phyloP scores from a whole-genome alignment of 2,797 vertebrate genomes.

The Gymnopithys bicolor region DNA sequence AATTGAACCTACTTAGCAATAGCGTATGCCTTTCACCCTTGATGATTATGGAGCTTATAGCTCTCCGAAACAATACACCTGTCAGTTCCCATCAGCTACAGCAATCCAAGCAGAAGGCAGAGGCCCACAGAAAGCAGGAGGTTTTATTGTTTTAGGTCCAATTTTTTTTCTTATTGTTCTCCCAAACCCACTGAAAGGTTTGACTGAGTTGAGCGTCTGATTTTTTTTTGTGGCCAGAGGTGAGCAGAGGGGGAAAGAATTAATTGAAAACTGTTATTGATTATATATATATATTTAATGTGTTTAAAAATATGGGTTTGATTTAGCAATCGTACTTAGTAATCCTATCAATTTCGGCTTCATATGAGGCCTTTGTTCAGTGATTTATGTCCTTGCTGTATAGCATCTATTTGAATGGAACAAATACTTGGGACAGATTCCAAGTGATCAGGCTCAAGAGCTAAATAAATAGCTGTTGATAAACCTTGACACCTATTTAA shows the following conservation, averaged over 20 bases:
- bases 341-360: conserved; percentile 77
- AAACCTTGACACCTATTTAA: conserved; percentile 19
- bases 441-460: background rate
- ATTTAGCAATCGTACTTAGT: conserved; percentile 76
- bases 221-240: conserved; percentile 78
- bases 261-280: conserved; percentile 84
- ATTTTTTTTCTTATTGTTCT: conserved; percentile 86
- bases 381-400: background rate
- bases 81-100: conserved; percentile 93
- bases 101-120: conserved; percentile 93
- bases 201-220: conserved; percentile 76
- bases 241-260: conserved; percentile 80
- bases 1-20: conserved; percentile 97
- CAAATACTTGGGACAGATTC: conserved; percentile 35
- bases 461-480: conserved; percentile 49
- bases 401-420: background rate
- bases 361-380: conserved; percentile 80
- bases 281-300: conserved; percentile 42
- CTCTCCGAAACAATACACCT: conserved; percentile 98
- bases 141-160: conserved; percentile 89
- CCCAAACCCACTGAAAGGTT: conserved; percentile 84
- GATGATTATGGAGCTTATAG: conserved; percentile 95
- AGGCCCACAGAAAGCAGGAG: conserved; percentile 86
- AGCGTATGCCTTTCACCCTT: conserved; percentile 92
- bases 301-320: conserved; percentile 74